phyloP scores from a whole-genome alignment of 2,888 invertebrate species.

The Rotaria magnacalcarata region DNA sequence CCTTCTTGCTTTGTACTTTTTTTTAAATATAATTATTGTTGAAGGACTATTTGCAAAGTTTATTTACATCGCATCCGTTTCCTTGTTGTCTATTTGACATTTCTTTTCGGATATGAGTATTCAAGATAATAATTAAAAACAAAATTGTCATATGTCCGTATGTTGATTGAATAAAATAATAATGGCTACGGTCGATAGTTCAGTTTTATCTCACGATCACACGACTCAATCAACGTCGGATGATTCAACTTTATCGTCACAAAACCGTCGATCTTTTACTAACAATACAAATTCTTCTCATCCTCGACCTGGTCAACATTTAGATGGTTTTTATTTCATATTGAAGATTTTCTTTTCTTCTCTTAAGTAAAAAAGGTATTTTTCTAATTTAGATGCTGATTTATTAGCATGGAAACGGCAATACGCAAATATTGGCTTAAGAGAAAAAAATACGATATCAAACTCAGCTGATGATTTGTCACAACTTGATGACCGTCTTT shows the following conservation, averaged over 20 bases:
- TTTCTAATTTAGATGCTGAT: background rate
- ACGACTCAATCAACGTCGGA: background rate
- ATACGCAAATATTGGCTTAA: background rate
- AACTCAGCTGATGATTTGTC: slow-evolving; percentile 25
- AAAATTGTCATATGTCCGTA: background rate
- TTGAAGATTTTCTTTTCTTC: background rate
- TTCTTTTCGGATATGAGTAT: background rate
- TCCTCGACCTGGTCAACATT: slow-evolving; percentile 3
- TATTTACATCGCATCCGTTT: background rate
- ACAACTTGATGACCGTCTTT: background rate
- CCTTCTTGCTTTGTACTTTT: background rate
- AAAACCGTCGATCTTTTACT: background rate
- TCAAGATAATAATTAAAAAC: background rate
- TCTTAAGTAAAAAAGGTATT: background rate
- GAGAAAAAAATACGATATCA: background rate
- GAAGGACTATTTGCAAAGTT: background rate
- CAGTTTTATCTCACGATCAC: background rate
- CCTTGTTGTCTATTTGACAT: background rate
- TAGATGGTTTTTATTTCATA: background rate
- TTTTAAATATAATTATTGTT: background rate
- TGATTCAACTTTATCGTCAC: background rate
- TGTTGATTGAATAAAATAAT: background rate
- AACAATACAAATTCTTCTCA: background rate
- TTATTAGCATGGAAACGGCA: background rate
- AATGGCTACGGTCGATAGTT: background rate